Conservation (phyloP, 1,140 invertebrate species). For the Drosophila ananassae region DNA sequence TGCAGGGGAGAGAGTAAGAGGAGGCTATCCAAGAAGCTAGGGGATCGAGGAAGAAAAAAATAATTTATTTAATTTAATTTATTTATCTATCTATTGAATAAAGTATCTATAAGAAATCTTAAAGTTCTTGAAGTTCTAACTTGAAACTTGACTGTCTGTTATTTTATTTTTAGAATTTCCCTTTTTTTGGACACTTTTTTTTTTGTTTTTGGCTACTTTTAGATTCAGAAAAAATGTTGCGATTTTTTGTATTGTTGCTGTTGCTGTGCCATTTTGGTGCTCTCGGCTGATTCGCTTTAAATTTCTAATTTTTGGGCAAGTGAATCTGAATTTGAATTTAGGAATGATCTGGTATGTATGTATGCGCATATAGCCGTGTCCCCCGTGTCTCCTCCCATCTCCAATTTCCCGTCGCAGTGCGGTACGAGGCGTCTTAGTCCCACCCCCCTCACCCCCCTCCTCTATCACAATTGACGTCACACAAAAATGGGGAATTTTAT, state of each 20-base stretch:
- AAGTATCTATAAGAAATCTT: background rate
- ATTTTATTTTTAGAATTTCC: slow-evolving; percentile 11
- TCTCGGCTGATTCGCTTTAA: slow-evolving; percentile 54
- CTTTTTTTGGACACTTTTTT: slow-evolving; percentile 20
- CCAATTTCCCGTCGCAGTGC: slow-evolving; percentile 49
- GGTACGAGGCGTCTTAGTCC: slow-evolving; percentile 14
- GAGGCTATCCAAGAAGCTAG: no score
- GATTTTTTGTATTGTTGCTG: slow-evolving; percentile 51
- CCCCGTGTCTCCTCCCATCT: slow-evolving; percentile 20
- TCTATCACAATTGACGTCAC: background rate
- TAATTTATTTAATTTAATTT: background rate
- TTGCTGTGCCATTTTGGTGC: slow-evolving; percentile 32
- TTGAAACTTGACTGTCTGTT: slow-evolving; percentile 20
- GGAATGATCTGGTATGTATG: slow-evolving; percentile 67
- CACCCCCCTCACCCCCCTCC: background rate
- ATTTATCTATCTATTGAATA: background rate
- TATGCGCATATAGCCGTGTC: slow-evolving; percentile 25
- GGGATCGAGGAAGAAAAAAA: background rate
- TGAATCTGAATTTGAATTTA: slow-evolving; percentile 80
- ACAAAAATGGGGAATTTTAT: background rate
- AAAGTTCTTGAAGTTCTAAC: background rate
- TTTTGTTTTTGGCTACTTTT: slow-evolving; percentile 69
- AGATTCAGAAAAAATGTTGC: slow-evolving; percentile 66
- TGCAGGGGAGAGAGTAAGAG: slow-evolving; percentile 5
- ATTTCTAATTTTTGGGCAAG: slow-evolving; percentile 81